phyloP scores from a whole-genome alignment of 2,888 invertebrate genomes.

The Sceliomorpha sp. region DNA sequence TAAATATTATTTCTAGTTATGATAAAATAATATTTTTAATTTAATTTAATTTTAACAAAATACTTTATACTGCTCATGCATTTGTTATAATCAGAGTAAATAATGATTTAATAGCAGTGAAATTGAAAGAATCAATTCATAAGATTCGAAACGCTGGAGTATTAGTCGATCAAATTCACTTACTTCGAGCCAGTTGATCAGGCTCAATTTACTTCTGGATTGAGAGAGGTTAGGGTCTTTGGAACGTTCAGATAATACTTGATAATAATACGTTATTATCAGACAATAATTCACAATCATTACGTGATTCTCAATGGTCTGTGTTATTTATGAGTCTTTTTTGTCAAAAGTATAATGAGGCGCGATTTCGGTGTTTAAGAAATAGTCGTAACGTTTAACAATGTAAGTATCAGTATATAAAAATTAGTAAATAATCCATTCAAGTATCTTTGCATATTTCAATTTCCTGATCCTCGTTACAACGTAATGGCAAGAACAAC shows the following conservation, averaged over 20 bases:
- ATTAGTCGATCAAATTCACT: slow-evolving; percentile 25
- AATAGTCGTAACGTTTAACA: neutral
- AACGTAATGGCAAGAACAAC: no score
- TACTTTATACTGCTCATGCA: no score
- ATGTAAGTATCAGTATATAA: no score
- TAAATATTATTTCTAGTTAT: no score
- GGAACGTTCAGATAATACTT: slow-evolving; percentile 11
- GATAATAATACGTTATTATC: slow-evolving; percentile 29
- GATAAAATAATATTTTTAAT: no score
- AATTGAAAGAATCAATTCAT: slow-evolving; percentile 4
- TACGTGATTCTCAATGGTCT: slow-evolving; percentile 12
- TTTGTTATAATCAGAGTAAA: slow-evolving; percentile 9
- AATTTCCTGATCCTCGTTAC: no score
- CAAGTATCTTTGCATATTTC: no score
- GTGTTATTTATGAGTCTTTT: slow-evolving; percentile 19
- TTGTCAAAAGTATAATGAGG: slow-evolving; percentile 4
- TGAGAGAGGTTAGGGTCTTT: slow-evolving; percentile 34
- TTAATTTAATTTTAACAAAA: no score
- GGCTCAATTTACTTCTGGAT: slow-evolving; percentile 22
- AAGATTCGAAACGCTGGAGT: slow-evolving; percentile 19
- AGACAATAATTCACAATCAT: slow-evolving; percentile 31
- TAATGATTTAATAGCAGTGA: slow-evolving; percentile 23
- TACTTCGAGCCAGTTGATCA: slow-evolving; percentile 24
- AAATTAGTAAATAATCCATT: no score
- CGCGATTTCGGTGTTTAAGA: neutral